Percentiles rank a stretch among this genome's conserved stretches.
phyloP scores from a whole-genome alignment of 2,113 vertebrate species.

The Boulengeromyrus knoepffleri region DNA sequence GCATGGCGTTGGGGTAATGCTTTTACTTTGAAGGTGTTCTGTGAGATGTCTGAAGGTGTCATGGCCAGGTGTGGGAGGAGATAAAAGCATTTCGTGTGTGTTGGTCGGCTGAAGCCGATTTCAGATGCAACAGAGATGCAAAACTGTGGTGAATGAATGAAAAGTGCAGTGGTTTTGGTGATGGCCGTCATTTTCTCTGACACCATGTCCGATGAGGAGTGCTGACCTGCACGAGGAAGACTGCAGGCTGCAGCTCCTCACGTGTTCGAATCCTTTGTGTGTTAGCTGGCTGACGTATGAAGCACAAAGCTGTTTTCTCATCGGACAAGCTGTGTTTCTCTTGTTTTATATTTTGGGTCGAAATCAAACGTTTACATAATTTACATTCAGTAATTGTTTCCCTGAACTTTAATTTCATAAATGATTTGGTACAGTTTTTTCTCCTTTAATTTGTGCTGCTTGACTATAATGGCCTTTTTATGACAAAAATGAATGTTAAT shows the following conservation, averaged over 20 bases:
- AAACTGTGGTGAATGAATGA: background rate
- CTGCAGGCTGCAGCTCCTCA: background rate
- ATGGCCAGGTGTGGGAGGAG: background rate
- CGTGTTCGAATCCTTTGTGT: background rate
- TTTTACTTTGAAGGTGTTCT: background rate
- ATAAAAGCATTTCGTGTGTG: background rate
- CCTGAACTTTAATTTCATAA: constrained; percentile 5
- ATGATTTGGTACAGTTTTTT: constrained; percentile 17
- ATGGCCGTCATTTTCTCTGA: background rate
- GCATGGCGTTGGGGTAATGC: background rate
- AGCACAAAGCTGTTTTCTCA: background rate
- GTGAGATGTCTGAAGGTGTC: background rate
- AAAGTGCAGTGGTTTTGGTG: background rate
- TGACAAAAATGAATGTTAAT: constrained; percentile 19
- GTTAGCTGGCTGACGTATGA: background rate
- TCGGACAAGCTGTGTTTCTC: background rate
- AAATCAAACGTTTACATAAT: constrained; percentile 22
- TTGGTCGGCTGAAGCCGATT: background rate
- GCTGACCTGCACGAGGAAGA: background rate
- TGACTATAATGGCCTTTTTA: constrained; percentile 22
- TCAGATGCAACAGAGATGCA: background rate
- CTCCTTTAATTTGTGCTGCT: constrained; percentile 18
- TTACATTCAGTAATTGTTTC: constrained; percentile 1
- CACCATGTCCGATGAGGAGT: background rate
- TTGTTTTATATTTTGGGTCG: background rate